Percentiles rank a stretch among this genome's conserved stretches.
Evolutionary conservation across 2,888 invertebrate genomes (phyloP).

Genomic region (Limnephilus lunatus): DNA sequence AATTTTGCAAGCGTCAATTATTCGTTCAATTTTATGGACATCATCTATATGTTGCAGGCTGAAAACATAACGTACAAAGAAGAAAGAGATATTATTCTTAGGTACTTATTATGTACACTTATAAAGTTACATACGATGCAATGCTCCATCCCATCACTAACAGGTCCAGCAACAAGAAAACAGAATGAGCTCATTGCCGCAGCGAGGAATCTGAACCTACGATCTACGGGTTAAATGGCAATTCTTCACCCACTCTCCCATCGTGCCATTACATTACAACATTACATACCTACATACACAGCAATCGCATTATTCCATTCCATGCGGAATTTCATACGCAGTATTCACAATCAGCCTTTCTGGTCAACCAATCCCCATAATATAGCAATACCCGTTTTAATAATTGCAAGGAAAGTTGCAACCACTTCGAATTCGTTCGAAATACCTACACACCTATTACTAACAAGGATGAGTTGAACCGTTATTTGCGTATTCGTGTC

Average conservation of each 20-base stretch:
- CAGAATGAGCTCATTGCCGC: neutral
- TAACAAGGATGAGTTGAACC: neutral
- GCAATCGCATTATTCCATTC: neutral
- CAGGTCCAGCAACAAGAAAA: neutral
- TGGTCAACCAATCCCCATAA: neutral
- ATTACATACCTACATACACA: neutral
- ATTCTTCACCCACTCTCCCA: neutral
- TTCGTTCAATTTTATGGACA: neutral
- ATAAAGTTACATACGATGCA: neutral
- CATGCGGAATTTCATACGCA: neutral
- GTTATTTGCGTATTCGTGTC: neutral
- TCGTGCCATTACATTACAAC: neutral
- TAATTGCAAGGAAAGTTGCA: neutral
- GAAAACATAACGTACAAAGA: neutral
- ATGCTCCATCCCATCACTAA: neutral
- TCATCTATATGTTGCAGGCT: neutral
- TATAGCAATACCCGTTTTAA: neutral
- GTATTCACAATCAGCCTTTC: neutral
- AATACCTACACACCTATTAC: neutral
- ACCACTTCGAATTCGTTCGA: neutral
- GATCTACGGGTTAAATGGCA: neutral
- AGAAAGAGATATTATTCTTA: neutral
- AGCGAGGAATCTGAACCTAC: neutral
- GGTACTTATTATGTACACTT: neutral
- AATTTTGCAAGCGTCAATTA: neutral